Percentiles rank a stretch among this genome's conserved stretches.
Evolutionary conservation across 2,888 invertebrate species (phyloP).

Genomic region (Mythimna loreyi): DNA sequence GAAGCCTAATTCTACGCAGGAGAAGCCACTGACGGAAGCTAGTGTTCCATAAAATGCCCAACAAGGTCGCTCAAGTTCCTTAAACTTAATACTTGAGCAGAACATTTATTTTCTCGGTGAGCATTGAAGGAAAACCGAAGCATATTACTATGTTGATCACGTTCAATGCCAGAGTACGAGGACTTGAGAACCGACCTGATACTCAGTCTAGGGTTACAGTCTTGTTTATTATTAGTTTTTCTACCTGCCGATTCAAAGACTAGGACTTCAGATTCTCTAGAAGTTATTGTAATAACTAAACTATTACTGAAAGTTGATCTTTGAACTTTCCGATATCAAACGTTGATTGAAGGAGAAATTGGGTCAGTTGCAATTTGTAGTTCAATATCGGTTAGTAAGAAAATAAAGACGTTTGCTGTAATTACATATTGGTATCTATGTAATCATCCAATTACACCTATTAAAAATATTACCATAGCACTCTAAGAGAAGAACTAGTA

Average conservation of each 20-base stretch:
- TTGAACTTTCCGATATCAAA: not conserved
- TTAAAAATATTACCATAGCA: no score
- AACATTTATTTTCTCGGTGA: conserved; percentile 55
- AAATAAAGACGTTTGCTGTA: no score
- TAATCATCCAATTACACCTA: no score
- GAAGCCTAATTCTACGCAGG: no score
- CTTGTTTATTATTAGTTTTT: conserved; percentile 60
- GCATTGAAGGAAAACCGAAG: conserved; percentile 53
- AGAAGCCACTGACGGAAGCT: no score
- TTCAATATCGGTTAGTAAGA: no score
- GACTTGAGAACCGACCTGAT: conserved; percentile 55
- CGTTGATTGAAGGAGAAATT: conserved; percentile 2
- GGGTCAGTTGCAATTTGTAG: no score
- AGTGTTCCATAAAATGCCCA: conserved; percentile 30
- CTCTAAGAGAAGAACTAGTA: no score
- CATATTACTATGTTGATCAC: conserved; percentile 58
- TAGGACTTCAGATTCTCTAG: conserved; percentile 1
- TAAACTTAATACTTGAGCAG: conserved; percentile 47
- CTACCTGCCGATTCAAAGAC: conserved; percentile 9
- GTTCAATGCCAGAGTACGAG: conserved; percentile 59
- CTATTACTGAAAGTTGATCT: not conserved
- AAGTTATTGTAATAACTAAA: conserved; percentile 18
- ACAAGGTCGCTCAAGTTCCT: conserved; percentile 45
- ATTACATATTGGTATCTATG: no score
- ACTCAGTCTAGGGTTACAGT: conserved; percentile 58